Percentiles rank a stretch among this genome's conserved stretches.
These are phyloP conservation scores for Thalassoma bifasciatum DNA, from an alignment of 2,113 vertebrate species.

Conservation along the genomic window DNA sequence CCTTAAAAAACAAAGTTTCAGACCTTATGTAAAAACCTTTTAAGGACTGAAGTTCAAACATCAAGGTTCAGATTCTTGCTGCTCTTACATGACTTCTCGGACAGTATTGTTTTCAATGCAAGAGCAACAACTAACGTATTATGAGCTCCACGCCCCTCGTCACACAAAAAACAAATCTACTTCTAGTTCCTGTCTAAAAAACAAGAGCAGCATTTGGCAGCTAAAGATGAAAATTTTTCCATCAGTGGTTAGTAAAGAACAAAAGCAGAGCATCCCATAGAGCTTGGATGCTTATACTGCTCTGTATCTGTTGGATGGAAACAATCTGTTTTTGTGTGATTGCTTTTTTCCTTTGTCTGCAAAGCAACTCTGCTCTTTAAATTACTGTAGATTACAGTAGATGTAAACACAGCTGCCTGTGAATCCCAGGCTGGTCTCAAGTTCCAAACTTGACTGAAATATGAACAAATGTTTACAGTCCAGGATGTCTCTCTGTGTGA, in stretches of 20 bases:
- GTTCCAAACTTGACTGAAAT: conserved; percentile 12
- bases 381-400: background rate
- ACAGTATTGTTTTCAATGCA: no score
- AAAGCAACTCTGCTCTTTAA: background rate
- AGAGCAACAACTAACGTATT: no score
- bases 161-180: no score
- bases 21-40: no score
- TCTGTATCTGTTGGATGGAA: background rate
- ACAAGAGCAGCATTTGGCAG: no score
- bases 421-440: background rate
- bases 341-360: background rate
- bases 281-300: background rate
- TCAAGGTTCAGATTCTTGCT: no score
- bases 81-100: no score
- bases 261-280: background rate
- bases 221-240: no score
- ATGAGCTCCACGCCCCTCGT: no score
- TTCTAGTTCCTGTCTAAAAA: no score
- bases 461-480: background rate
- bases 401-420: background rate
- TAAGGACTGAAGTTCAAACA: no score
- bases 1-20: no score
- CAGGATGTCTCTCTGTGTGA: background rate
- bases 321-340: background rate
- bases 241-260: background rate